A percentile compares a stretch with the other conserved stretches of the same genome.
Conservation (phyloP, 2,113 vertebrate species). For the Tretioscincus oriximinensis region DNA sequence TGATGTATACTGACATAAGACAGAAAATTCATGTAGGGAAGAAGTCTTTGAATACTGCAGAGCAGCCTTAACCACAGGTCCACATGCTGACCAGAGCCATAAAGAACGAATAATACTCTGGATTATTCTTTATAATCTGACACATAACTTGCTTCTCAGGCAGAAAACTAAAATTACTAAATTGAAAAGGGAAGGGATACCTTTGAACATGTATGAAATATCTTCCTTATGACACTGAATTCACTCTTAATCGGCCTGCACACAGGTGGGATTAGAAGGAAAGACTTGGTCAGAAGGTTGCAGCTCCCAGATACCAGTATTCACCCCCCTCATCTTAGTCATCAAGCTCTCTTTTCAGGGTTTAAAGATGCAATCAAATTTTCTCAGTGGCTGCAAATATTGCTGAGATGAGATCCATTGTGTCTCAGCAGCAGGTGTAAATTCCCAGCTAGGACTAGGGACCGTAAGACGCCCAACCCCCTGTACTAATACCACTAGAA, state of each 20-base stretch:
- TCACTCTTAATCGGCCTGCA: neutral
- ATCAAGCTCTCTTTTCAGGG: neutral
- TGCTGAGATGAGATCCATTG: neutral
- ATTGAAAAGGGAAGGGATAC: neutral
- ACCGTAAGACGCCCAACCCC: neutral
- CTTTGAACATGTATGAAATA: neutral
- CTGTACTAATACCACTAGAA: neutral
- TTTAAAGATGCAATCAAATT: neutral
- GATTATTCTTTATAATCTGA: neutral
- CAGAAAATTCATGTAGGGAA: neutral
- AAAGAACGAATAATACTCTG: neutral
- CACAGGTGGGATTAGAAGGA: neutral
- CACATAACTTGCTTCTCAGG: neutral
- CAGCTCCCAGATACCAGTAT: neutral
- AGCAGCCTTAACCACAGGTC: neutral
- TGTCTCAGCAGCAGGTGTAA: neutral
- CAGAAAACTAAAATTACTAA: neutral
- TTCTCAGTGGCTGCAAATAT: neutral
- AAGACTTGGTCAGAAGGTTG: neutral
- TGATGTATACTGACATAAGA: neutral
- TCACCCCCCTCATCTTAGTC: neutral
- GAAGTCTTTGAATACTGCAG: neutral
- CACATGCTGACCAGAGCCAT: neutral
- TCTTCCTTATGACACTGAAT: neutral
- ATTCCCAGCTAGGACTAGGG: neutral